Base-by-base conservation (phyloP, 2,888 invertebrate genomes). In the Thereva nobilitata region DNA sequence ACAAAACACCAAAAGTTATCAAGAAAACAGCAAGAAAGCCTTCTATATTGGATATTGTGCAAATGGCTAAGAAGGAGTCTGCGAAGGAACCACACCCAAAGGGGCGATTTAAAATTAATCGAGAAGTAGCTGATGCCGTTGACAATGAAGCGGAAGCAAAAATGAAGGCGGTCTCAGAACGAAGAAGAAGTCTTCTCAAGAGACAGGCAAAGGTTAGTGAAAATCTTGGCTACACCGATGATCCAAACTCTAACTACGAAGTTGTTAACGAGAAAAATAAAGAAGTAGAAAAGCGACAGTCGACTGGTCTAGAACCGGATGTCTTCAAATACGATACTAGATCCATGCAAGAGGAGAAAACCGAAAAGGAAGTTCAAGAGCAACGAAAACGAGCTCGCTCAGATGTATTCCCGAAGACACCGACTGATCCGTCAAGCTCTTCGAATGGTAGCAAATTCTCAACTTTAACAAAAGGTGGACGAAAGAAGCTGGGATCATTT, bases 241-340 rank as follows among this genome's bases (percentile, higher is more conserved):
- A 67, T 64, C 12, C 53, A 1, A 38, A 56, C 5, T 47, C 53
- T 5, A 68, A 66, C 42, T 70, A 68, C 66, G 73, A 84, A 72
- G 77, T 86, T 34, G 77, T 86, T 6, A 84, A 84, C 76, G 82
- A 83, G 47, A 86, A 85, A 76, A 83, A 83, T 38, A 68, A 75
- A 67, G 71, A 41, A 69, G 72, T 41, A 5, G 69, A 66, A 69
- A 74, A n/a, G 64, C 73, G 35, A 67, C 73, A 35, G 66, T 68
- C 52, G 59, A 70, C 59, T 7, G 69, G 68, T 56, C 75, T 73
- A 12, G 76, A 76, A 64, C 76, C 78, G 4, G 73, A 79, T 53
- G 73, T 78, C 5, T 80, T 80, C 66, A 77, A 75, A 68, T 79
- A 79, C 42, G 80, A 80, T 67, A 74, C 74, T 12, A 75, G 72